A percentile compares a stretch with the other conserved stretches of the same genome.
Evolutionary conservation across 2,113 vertebrate genomes (phyloP).

Genomic region (Baryphthengus martii): DNA sequence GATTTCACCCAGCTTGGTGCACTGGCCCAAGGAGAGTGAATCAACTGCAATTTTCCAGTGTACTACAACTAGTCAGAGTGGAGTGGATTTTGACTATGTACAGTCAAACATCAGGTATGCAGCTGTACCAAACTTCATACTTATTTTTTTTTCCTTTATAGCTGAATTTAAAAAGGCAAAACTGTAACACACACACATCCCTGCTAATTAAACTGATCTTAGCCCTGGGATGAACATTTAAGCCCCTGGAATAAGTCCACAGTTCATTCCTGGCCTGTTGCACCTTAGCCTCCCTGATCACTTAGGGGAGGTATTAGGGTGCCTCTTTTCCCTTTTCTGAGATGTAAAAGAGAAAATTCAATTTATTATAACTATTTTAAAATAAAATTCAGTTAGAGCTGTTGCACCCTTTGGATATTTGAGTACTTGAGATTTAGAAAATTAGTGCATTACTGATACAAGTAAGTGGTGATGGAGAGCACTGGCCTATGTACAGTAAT

Average conservation of each 20-base stretch:
- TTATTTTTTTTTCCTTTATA: background rate
- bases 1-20: background rate
- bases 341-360: background rate
- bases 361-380: background rate
- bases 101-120: accelerated
- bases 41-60: background rate
- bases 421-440: background rate
- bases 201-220: background rate
- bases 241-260: background rate
- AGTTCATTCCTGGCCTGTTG: background rate
- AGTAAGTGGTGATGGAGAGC: background rate
- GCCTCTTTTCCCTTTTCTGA: background rate
- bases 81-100: background rate
- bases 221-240: background rate
- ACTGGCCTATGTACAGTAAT: too few species aligned
- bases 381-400: background rate
- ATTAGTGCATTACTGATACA: background rate
- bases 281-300: background rate
- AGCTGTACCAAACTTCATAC: accelerated
- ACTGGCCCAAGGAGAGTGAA: background rate
- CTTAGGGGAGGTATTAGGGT: accelerated
- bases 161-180: background rate
- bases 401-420: background rate
- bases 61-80: accelerated
- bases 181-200: too few species aligned